phyloP scores from a whole-genome alignment of 1,140 invertebrate genomes.

The Atta colombica region DNA sequence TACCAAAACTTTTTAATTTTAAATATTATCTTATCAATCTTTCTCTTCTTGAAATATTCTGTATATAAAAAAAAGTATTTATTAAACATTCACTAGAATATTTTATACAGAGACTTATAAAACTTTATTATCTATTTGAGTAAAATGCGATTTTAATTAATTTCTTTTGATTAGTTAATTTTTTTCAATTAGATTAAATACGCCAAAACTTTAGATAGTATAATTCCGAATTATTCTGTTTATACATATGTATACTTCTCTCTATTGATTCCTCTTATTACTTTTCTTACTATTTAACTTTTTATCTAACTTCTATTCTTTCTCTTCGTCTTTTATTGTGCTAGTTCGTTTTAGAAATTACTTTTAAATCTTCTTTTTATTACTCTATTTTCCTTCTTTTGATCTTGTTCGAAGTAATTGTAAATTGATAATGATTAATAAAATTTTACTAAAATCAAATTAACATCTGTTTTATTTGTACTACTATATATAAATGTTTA shows the following conservation, averaged over 20 bases:
- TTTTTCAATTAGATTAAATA: not conserved
- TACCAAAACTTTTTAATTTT: slow-evolving; percentile 21
- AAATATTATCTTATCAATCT: slow-evolving; percentile 2
- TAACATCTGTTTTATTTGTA: too few relatives aligned
- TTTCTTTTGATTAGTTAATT: not conserved
- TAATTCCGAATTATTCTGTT: slow-evolving; percentile 52
- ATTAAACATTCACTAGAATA: not conserved
- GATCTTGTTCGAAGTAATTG: slow-evolving; percentile 56
- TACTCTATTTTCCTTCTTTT: slow-evolving; percentile 50
- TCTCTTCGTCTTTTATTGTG: slow-evolving; percentile 25
- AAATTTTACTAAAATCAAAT: not conserved
- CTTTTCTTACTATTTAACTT: slow-evolving; percentile 35
- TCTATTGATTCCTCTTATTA: slow-evolving; percentile 27
- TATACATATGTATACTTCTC: slow-evolving; percentile 41
- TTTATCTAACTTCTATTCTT: slow-evolving; percentile 45
- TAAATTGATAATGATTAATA: not conserved
- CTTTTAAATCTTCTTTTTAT: slow-evolving; percentile 41
- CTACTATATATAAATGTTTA: too few relatives aligned
- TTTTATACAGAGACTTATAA: not conserved
- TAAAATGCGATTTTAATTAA: not conserved
- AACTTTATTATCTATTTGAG: slow-evolving; percentile 20
- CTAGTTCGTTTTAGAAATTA: slow-evolving; percentile 66
- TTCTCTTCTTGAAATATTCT: not conserved
- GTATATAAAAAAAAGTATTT: not conserved
- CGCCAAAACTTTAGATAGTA: slow-evolving; percentile 37